Base-by-base conservation (phyloP, 2,113 vertebrate genomes). In the Poeciliopsis turrubarensis region DNA sequence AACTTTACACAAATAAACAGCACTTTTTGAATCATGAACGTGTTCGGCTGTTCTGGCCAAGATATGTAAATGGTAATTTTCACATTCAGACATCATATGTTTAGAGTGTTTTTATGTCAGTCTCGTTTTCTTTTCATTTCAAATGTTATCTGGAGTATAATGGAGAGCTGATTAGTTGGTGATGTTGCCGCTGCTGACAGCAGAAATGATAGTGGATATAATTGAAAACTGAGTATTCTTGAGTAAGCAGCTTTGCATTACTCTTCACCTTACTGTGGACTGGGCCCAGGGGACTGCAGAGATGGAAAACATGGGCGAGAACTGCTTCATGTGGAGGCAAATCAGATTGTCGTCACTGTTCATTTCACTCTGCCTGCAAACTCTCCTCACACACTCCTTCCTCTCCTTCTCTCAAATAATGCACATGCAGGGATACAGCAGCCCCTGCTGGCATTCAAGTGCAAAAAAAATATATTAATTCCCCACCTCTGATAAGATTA, bases 371-470 rank as follows among this genome's bases (percentile, higher is more conserved):
- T 61, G 34, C 78, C 65, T 7, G 27, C 25, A 5, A 41, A 47
- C 78, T 69, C 39, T 30, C 62, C 60, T 32, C 44, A 22, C 77
- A 61, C 34, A 25, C 60, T 2, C 27, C 60, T n/a, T 5, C 31
- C 32, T 65, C 25, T 2, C 61, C 26, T 44, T 10, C 7, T 11
- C 47, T 29, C 13, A 67, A 32, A 60, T 41, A 54, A 68, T n/a
- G 7, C 14, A 81, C 80, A 89, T 72, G 70, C 87, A 90, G 89
- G 79, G 62, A 75, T 87, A 82, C 77, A 92, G 93, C 91, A 75
- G 2, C 92, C 92, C 83, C 91, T 90, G 89, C 86, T 90, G 93
- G 88, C 15, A 9, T 11, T n/a, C 22, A 47, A 77, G 81, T 87
- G 86, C 8, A 61, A 87, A 25, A 57, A 89, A 37, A 34, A 79